Evolutionary conservation across 2,113 vertebrate genomes (phyloP), one percentile per base, ranked within the genome.

Genomic region (Neodon shergylaensis): DNA sequence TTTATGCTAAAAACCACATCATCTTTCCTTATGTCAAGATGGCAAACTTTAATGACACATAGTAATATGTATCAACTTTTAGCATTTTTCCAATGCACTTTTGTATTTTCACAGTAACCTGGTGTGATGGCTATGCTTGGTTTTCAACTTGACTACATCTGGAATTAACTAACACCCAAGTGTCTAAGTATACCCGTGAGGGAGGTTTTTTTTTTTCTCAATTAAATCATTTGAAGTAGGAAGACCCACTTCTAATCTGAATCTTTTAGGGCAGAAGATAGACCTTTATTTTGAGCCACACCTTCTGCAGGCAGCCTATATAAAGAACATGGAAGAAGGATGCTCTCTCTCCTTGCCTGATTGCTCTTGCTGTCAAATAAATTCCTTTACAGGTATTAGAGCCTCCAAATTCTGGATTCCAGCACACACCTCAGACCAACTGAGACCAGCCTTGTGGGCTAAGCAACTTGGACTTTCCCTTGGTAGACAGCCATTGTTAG

Each of bases 81-180:
- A 94, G 33, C n/a, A 79, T 79, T 93, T 96, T 96, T 42, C 26
- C 63, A 65, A 88, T 88, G 73, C 70, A 49, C 12, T 96, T 83
- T 94, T 86, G 33, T 91, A 79, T 91, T 87, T 93, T 91, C 83
- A 93, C 7, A 74, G 31, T 68, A 91, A 94, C 72, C 6, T 85
- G 36, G 22, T 61, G 6, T 28, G 13, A 84, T 11, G 7, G 24
- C n/a, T 65, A 84, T 19, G 42, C n/a, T 44, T 65, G 16, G 58
- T 19, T 65, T 14, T 65, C 58, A 65, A 84, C 26, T 84, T 65
- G 58, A 84, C 14, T 42, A 65, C 14, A 19, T 65, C 81, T 31
- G 39, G 28, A 42, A 84, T 44, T 42, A 84, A 11, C 81, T 5
- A 63, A 83, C 28, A 61, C 81, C 58, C 81, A 63, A 19, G 58